Conservation (phyloP, 2,888 invertebrate genomes). For the Taenaris catops region DNA sequence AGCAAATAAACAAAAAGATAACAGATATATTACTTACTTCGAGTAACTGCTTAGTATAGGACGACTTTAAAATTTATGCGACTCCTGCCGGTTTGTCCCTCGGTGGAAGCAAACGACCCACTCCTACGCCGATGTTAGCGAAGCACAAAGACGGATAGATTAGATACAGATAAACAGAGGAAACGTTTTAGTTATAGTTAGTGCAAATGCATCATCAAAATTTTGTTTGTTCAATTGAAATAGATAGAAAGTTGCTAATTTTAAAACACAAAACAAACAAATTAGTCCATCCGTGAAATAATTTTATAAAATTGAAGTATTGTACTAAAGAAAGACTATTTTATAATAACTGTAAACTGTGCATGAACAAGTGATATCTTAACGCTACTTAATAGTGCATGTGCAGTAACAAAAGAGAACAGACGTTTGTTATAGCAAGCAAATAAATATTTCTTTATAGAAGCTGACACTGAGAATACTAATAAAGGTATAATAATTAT, state of each 20-base stretch:
- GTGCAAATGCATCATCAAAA: slow-evolving; percentile 37
- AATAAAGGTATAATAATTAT: slow-evolving; percentile 2
- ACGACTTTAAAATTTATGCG: no score
- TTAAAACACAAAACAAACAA: background rate
- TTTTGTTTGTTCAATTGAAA: no score
- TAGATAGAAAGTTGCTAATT: no score
- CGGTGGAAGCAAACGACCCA: slow-evolving; percentile 73
- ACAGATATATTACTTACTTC: no score
- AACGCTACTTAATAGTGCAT: slow-evolving; percentile 31
- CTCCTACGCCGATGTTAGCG: slow-evolving; percentile 72
- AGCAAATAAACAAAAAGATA: no score
- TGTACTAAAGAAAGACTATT: no score
- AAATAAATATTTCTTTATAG: background rate
- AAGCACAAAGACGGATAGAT: slow-evolving; percentile 62
- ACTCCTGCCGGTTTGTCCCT: slow-evolving; percentile 72
- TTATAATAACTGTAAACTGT: slow-evolving; percentile 1
- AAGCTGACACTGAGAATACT: background rate
- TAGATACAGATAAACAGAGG: slow-evolving; percentile 53
- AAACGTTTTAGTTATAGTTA: slow-evolving; percentile 34
- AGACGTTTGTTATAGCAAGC: no score
- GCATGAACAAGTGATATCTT: slow-evolving; percentile 6
- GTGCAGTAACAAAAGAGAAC: slow-evolving; percentile 35
- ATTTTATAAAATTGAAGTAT: no score
- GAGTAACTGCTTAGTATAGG: no score
- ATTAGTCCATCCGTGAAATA: no score